These are phyloP conservation scores for Clarias macrocephalus DNA, from an alignment of 2,113 vertebrate species.

Conservation along the genomic window DNA sequence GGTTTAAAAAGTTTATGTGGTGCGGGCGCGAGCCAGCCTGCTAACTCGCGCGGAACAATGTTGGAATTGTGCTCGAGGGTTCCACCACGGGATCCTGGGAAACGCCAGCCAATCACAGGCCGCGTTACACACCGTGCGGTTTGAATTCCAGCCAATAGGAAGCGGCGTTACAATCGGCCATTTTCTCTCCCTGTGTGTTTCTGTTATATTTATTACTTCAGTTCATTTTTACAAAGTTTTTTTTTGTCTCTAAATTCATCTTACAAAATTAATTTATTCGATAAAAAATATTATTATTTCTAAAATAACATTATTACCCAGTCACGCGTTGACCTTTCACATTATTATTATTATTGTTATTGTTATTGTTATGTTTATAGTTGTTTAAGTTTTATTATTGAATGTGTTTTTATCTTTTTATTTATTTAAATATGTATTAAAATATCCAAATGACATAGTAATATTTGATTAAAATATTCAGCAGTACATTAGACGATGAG, in stretches of 20 bases:
- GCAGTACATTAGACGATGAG: too few species aligned
- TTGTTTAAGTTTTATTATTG: background rate
- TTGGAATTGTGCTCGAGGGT: constrained; percentile 49
- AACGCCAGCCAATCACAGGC: constrained; percentile 72
- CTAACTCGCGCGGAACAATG: constrained; percentile 46
- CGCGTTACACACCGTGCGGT: constrained; percentile 5
- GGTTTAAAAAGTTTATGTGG: constrained; percentile 11
- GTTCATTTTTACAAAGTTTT: background rate
- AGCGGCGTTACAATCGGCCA: constrained; percentile 21
- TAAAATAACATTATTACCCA: background rate
- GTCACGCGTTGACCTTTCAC: background rate
- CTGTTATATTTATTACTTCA: background rate
- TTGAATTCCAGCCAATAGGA: constrained; percentile 54
- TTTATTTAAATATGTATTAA: too few species aligned
- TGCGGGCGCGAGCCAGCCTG: background rate
- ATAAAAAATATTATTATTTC: background rate
- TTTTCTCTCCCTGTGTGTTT: background rate
- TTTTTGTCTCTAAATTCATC: background rate
- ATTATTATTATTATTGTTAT: background rate
- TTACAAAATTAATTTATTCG: background rate
- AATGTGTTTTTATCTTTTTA: too few species aligned
- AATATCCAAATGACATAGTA: too few species aligned
- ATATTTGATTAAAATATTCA: too few species aligned
- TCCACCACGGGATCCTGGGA: constrained; percentile 54
- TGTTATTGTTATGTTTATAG: background rate